Percentiles rank a stretch among this genome's conserved stretches.
These are phyloP conservation scores for Schrankia costaestrigalis DNA, from an alignment of 2,888 invertebrate genomes.

Conservation along the genomic window DNA sequence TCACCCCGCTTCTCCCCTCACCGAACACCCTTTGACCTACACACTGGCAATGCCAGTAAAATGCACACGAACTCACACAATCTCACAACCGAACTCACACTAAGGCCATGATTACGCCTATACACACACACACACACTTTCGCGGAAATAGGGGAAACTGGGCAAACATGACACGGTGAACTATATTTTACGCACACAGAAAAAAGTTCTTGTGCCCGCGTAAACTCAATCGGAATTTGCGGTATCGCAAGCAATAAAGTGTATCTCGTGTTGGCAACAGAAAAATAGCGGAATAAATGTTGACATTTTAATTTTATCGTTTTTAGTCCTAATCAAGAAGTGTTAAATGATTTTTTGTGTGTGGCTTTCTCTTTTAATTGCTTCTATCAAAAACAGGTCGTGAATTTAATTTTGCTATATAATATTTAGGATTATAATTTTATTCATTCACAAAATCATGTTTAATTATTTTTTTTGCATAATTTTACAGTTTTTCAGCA, in stretches of 20 bases:
- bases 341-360: constrained; percentile 20
- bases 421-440: too few species aligned
- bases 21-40: constrained; percentile 45
- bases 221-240: constrained; percentile 22
- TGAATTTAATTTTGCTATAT: constrained; percentile 15
- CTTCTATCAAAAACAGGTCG: constrained; percentile 17
- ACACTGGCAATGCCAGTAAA: constrained; percentile 34
- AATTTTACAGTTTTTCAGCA: too few species aligned
- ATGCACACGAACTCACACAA: constrained; percentile 28
- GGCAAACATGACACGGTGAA: constrained; percentile 41
- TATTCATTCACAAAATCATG: too few species aligned
- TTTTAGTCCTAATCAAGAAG: constrained; percentile 15
- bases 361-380: constrained; percentile 26
- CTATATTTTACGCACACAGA: constrained; percentile 38
- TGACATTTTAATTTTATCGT: constrained; percentile 26
- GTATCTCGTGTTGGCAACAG: constrained; percentile 31
- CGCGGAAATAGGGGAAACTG: constrained; percentile 34
- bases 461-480: too few species aligned
- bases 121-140: constrained; percentile 26
- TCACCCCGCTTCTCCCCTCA: constrained; percentile 23
- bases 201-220: constrained; percentile 21
- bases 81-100: constrained; percentile 18
- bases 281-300: constrained; percentile 24
- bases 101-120: constrained; percentile 14
- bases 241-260: constrained; percentile 26